phyloP scores from a whole-genome alignment of 1,140 invertebrate genomes.

The Paraescarpia echinospica region DNA sequence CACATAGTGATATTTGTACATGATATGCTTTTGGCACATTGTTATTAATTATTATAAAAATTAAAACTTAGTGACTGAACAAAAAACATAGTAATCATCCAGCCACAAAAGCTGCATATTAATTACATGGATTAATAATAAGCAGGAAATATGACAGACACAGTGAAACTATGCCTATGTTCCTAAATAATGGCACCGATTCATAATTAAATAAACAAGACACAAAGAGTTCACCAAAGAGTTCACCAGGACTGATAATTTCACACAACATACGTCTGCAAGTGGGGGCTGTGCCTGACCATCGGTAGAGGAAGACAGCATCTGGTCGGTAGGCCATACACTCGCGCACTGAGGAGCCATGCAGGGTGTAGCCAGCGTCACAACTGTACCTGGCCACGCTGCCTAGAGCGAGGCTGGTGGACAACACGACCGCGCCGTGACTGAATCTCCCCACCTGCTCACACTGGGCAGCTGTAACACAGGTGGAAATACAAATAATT shows the following conservation, averaged over 20 bases:
- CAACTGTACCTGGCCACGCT: neutral
- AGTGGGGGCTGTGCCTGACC: neutral
- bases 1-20: neutral
- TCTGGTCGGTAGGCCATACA: neutral
- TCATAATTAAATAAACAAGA: neutral
- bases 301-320: neutral
- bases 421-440: neutral
- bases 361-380: neutral
- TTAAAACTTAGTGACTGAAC: neutral
- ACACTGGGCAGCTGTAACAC: neutral
- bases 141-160: neutral
- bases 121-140: neutral
- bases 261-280: neutral
- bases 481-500: neutral
- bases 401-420: neutral
- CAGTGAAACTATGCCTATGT: neutral
- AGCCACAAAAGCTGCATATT: neutral
- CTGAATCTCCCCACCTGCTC: neutral
- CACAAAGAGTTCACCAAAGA: neutral
- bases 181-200: neutral
- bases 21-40: neutral
- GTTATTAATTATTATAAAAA: neutral
- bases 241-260: neutral
- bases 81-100: neutral
- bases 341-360: neutral